A percentile compares a stretch with the other conserved stretches of the same genome.
Evolutionary conservation across 2,797 vertebrate genomes (phyloP).

Genomic region (Cossypha heuglini): DNA sequence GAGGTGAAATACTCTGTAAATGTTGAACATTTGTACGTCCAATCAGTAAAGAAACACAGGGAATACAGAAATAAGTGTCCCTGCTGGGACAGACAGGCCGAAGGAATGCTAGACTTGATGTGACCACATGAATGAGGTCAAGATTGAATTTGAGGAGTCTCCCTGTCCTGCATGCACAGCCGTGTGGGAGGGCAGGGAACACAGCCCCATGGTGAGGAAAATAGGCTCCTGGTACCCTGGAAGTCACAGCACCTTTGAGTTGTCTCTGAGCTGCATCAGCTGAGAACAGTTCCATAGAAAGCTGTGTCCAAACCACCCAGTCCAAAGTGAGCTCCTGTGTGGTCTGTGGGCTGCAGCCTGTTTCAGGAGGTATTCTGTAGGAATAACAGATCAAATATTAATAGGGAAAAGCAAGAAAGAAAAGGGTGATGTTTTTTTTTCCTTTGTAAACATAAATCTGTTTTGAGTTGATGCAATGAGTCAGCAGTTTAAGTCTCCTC

Average conservation of each 20-base stretch:
- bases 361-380: not conserved
- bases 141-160: not conserved
- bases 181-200: fast-evolving
- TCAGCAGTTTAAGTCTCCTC: constrained; percentile 47
- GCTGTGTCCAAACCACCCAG: not conserved
- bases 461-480: constrained; percentile 49
- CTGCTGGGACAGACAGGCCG: fast-evolving
- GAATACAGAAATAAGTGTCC: not conserved
- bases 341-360: not conserved
- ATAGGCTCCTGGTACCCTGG: not conserved
- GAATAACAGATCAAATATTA: not conserved
- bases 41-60: not conserved
- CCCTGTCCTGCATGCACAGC: fast-evolving
- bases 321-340: not conserved
- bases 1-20: not conserved
- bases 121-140: fast-evolving
- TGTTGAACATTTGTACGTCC: fast-evolving
- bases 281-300: not conserved
- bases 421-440: not conserved
- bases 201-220: fast-evolving
- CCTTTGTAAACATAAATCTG: constrained; percentile 19
- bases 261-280: not conserved
- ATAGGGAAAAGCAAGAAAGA: not conserved
- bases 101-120: not conserved
- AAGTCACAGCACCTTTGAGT: not conserved